Base-by-base conservation (phyloP, 2,113 vertebrate species). In the Atherinomorus stipes region DNA sequence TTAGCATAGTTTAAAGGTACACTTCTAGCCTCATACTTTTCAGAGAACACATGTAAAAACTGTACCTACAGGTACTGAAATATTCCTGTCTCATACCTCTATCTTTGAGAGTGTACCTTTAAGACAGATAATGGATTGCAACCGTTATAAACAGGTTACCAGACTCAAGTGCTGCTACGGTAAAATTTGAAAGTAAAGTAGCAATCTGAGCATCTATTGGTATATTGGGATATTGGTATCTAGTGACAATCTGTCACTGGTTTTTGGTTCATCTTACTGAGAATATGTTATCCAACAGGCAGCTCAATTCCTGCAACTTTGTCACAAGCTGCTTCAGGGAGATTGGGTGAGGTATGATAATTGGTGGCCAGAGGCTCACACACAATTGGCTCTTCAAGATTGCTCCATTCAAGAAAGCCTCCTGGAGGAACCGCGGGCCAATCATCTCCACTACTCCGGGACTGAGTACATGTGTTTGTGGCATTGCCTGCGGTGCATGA, bases 401-500 rank as follows among this genome's bases (percentile, higher is more conserved):
- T 51, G 10, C 69, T 22, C 28, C 53, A 69, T 77, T 74, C 61
- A 64, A 67, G 64, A 81, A 73, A 71, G 78, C 71, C 58, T 85
- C 68, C 74, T 60, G 38, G 38, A 71, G 64, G 71, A 81, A 66
- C 78, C 37, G 9, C 28, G 42, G 74, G 72, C 70, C 84, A 92
- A 87, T 90, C 77, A 82, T 85, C 69, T 81, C 65, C 22, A 47
- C 75, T 42, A 37, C 65, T 80, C 71, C 11, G 28, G 88, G 84
- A 73, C 42, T 65, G 66, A 76, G 61, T 77, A 62, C 71, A 78
- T 85, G 80, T 88, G 86, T 80, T 87, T 80, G 81, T 61, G 71
- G 76, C 81, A 62, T 57, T 56, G 66, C 79, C 78, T 69, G 64
- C 74, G 83, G 85, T 88, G 89, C 90, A 89, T 90, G 87, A 92